Evolutionary conservation across 92 coral and sea anemone genomes (phyloP).

Genomic region (Hydrozoanthus gracilis): DNA sequence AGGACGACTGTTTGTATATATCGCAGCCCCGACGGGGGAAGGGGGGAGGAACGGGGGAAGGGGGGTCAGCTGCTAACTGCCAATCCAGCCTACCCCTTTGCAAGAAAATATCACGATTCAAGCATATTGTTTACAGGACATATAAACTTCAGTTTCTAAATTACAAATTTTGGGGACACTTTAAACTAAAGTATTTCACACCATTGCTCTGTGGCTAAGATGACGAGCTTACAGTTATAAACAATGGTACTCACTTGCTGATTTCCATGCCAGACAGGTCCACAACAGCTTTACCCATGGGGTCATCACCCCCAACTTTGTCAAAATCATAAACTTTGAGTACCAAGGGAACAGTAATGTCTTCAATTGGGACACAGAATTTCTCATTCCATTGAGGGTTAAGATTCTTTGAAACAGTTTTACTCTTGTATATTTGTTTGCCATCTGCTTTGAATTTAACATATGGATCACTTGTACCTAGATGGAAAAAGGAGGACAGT

Average conservation of each 20-base stretch:
- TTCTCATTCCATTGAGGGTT: slow-evolving; percentile 99
- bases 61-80: too few relatives aligned
- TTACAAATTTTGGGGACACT: too few relatives aligned
- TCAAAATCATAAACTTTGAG: slow-evolving; percentile 97
- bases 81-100: too few relatives aligned
- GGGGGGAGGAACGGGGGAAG: too few relatives aligned
- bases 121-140: too few relatives aligned
- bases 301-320: slow-evolving; percentile 97
- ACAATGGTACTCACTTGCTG: slow-evolving; percentile 59
- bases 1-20: too few relatives aligned
- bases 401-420: slow-evolving; percentile 90
- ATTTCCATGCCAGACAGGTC: slow-evolving; percentile 88
- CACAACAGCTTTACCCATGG: slow-evolving; percentile 94
- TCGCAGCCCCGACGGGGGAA: too few relatives aligned
- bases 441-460: slow-evolving; percentile 99
- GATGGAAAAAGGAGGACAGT: slow-evolving; percentile 7
- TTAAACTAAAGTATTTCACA: too few relatives aligned
- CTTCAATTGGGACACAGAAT: slow-evolving; percentile 98
- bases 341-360: slow-evolving; percentile 93
- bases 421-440: slow-evolving; percentile 95
- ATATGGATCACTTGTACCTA: slow-evolving; percentile 99
- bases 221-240: neutral
- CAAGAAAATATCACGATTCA: too few relatives aligned
- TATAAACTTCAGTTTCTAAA: too few relatives aligned
- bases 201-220: neutral